Evolutionary conservation across 2,797 vertebrate genomes (phyloP), one percentile per base, ranked within the genome.

Genomic region (Hemibagrus guttatus): DNA sequence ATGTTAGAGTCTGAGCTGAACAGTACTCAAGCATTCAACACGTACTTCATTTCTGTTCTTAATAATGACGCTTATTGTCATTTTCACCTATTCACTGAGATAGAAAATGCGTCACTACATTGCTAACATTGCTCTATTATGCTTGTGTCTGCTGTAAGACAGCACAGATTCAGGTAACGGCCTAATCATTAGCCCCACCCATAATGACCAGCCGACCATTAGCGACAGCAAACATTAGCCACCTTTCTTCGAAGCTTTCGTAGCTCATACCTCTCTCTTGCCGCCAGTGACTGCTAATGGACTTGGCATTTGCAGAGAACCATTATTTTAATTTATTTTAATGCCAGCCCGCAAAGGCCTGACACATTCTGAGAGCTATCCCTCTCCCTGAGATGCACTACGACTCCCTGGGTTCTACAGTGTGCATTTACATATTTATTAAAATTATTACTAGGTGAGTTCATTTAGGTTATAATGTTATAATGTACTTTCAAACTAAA

Each of bases 241-340:
- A 91, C 86, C 85, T 86, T 90, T 91, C 83, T 82, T 81, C 54
- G 58, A 89, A 84, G 69, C 61, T 86, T 91, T 89, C 78, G 87
- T 86, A 76, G 88, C 86, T 89, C 88, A 84, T 89, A 85, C 87
- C 76, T 90, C 85, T 88, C 72, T 85, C 74, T 79, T 81, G 19
- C 89, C 88, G 69, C 68, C 80, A 81, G 81, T 84, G 83, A 85
- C 81, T 71, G 79, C 88, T 91, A 92, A 91, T 91, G 86, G 90
- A 89, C 84, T 88, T 92, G 90, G 89, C 90, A 91, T 91, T 91
- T 92, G 81, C 88, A 86, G 78, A 75, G 84, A 86, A 87, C 63
- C 90, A 89, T 86, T 90, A 82, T 86, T 90, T 91, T 89, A 90
- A 91, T 91, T 91, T 87, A 91, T 90, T 91, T 89, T 91, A 91